Percentiles rank a stretch among this genome's conserved stretches.
Evolutionary conservation across 37 sponge, comb jelly and placozoan genomes (phyloP).

Genomic region (Tethya wilhelma): DNA sequence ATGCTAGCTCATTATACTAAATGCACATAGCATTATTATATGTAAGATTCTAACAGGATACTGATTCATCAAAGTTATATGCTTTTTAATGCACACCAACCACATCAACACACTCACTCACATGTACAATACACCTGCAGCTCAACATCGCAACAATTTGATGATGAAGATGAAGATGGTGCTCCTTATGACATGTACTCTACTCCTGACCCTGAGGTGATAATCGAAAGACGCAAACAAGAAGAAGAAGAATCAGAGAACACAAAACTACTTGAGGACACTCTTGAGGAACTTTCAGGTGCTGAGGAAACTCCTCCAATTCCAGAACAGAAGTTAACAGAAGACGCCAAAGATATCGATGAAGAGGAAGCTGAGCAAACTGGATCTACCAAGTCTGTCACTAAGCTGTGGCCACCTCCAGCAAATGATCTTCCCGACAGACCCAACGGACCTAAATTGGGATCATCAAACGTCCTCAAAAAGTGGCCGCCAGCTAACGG

Average conservation of each 20-base stretch:
- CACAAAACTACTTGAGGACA: constrained; percentile 11
- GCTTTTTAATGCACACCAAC: neutral
- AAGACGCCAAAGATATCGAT: too few species aligned
- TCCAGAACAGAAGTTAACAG: neutral
- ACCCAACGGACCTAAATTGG: too few species aligned
- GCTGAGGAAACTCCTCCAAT: neutral
- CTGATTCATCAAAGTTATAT: neutral
- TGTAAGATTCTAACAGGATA: too few species aligned
- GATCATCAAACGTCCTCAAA: too few species aligned
- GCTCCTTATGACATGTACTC: constrained; percentile 10
- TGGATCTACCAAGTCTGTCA: too few species aligned
- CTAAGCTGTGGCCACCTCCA: too few species aligned
- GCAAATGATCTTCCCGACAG: too few species aligned
- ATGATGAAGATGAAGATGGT: constrained; percentile 36
- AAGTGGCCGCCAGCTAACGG: too few species aligned
- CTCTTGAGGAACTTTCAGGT: constrained; percentile 28
- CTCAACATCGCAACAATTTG: neutral
- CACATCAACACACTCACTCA: neutral
- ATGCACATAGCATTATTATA: too few species aligned
- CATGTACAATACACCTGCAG: neutral
- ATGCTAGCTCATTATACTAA: too few species aligned
- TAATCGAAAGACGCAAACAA: neutral
- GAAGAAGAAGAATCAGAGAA: constrained; percentile 17
- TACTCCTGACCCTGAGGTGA: constrained; percentile 40
- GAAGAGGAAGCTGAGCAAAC: too few species aligned